A percentile compares a stretch with the other conserved stretches of the same genome.
Evolutionary conservation across 2,797 vertebrate genomes (phyloP).

Genomic region (Sibirionetta formosa): DNA sequence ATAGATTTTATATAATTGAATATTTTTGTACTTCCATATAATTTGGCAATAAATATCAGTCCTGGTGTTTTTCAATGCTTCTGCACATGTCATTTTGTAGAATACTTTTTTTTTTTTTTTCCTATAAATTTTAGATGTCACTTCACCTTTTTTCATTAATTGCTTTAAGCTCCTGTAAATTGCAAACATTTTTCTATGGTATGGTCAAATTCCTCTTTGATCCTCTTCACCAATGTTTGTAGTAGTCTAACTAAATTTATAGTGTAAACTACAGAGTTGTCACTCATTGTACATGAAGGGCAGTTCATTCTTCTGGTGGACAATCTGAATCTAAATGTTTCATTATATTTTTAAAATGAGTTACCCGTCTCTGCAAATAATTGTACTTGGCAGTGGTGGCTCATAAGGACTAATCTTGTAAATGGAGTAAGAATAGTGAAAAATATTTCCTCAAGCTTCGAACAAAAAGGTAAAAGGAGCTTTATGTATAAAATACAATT

Average conservation of each 20-base stretch:
- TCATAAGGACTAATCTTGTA: background rate
- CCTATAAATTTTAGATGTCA: background rate
- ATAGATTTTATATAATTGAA: background rate
- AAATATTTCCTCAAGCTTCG: background rate
- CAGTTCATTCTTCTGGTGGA: background rate
- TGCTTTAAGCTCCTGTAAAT: background rate
- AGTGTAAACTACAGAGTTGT: background rate
- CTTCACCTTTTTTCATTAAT: fast-evolving
- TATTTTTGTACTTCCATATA: background rate
- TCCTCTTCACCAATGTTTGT: background rate
- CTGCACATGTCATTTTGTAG: fast-evolving
- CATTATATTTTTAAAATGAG: background rate
- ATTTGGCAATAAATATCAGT: background rate
- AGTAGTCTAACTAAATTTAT: background rate
- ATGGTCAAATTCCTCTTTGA: background rate
- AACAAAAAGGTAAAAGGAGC: background rate
- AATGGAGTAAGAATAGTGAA: background rate
- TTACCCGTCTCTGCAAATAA: background rate
- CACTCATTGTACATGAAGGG: background rate
- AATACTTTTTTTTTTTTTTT: background rate
- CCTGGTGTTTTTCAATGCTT: background rate
- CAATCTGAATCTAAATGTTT: background rate
- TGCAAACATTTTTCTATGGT: background rate
- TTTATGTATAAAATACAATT: background rate
- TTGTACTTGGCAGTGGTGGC: background rate